Percentiles rank a stretch among this genome's conserved stretches.
phyloP scores from a whole-genome alignment of 2,888 invertebrate species.

The Antitype chi region DNA sequence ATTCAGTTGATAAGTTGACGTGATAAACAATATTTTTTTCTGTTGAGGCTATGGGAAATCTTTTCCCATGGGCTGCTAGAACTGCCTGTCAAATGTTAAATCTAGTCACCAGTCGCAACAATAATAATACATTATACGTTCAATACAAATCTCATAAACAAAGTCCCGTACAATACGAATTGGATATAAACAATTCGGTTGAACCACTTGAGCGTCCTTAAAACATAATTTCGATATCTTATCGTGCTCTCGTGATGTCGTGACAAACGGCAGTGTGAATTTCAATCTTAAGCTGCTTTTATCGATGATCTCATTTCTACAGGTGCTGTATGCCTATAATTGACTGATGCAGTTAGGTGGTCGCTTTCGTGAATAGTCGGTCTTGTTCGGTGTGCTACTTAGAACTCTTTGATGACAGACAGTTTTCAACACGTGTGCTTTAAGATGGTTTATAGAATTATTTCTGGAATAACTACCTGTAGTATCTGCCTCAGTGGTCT shows the following conservation, averaged over 20 bases:
- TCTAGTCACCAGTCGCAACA: not conserved
- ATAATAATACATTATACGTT: not conserved
- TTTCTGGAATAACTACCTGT: not conserved
- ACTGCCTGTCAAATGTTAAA: no score
- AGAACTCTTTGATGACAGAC: not conserved
- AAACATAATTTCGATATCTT: constrained; percentile 67
- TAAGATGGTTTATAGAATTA: not conserved
- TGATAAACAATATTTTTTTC: not conserved
- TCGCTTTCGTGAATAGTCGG: constrained; percentile 27
- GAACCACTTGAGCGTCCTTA: constrained; percentile 50
- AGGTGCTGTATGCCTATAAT: constrained; percentile 46
- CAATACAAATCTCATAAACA: not conserved
- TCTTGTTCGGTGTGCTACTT: constrained; percentile 25
- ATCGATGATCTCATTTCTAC: constrained; percentile 71
- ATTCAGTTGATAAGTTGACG: not conserved
- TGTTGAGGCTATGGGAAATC: not conserved
- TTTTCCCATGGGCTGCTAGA: not conserved
- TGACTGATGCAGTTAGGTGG: constrained; percentile 39
- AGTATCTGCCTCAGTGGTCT: no score
- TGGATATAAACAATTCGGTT: constrained; percentile 20
- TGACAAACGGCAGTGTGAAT: constrained; percentile 61
- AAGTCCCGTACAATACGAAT: constrained; percentile 17
- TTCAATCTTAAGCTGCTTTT: constrained; percentile 62
- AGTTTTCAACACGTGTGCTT: not conserved
- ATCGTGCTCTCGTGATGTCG: constrained; percentile 68